A percentile compares a stretch with the other conserved stretches of the same genome.
Evolutionary conservation across 2,113 vertebrate species (phyloP).

Genomic region (Gnathonemus echidnorhynchus): DNA sequence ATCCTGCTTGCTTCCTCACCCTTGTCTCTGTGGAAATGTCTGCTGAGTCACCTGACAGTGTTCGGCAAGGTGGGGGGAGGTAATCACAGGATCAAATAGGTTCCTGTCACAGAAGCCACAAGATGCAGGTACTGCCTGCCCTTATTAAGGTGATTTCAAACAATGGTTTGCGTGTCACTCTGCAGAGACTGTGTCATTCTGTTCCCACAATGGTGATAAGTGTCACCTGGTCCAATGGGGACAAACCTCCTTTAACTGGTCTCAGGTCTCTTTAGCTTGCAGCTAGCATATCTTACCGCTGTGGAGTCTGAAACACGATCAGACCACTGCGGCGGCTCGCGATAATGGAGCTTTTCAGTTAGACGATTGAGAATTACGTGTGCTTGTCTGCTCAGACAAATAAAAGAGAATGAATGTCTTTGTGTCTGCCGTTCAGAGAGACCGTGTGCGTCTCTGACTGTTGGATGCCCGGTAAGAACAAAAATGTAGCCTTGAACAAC

Average conservation of each 20-base stretch:
- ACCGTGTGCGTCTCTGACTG: background rate
- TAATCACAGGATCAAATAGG: background rate
- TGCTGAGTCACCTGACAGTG: background rate
- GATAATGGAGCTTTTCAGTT: background rate
- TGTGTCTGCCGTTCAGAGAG: background rate
- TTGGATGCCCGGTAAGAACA: background rate
- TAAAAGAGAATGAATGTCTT: background rate
- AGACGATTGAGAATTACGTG: background rate
- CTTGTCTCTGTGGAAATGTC: background rate
- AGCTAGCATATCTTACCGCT: background rate
- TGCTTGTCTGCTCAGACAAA: background rate
- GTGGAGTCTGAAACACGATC: background rate
- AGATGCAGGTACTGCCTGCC: background rate
- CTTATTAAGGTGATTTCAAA: background rate
- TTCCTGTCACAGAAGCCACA: background rate
- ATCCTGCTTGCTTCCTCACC: background rate
- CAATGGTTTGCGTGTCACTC: background rate
- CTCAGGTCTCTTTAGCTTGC: background rate
- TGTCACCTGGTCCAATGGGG: background rate
- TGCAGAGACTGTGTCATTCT: background rate
- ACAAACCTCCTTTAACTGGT: background rate
- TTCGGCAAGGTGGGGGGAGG: background rate
- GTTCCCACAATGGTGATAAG: background rate
- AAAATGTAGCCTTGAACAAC: background rate
- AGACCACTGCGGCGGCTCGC: too few relatives aligned